These are phyloP conservation scores for Cryptocephalus primarius DNA, from an alignment of 2,888 invertebrate genomes.

Conservation along the genomic window DNA sequence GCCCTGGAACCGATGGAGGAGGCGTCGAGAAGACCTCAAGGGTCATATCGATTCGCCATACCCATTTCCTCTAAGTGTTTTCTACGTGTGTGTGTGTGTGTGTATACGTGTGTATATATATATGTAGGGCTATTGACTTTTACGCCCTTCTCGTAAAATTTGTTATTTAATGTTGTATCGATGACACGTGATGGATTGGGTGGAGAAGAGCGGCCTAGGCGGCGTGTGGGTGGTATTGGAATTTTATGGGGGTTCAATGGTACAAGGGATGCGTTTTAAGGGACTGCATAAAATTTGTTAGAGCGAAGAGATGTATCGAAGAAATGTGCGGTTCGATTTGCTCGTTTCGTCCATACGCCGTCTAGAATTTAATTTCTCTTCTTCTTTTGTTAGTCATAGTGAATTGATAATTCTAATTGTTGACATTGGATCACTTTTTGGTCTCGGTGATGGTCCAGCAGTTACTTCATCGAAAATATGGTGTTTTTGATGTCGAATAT, in stretches of 20 bases:
- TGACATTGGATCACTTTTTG: no score
- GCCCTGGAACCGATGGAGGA: slow-evolving; percentile 5
- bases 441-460: no score
- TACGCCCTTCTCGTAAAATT: slow-evolving; percentile 10
- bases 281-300: no score
- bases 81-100: slow-evolving; percentile 1
- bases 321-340: no score
- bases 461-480: no score
- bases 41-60: slow-evolving; percentile 1
- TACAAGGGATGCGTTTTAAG: slow-evolving; percentile 9
- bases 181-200: background rate
- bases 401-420: no score
- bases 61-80: slow-evolving; percentile 5
- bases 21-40: slow-evolving; percentile 1
- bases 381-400: no score
- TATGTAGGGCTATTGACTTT: slow-evolving; percentile 9
- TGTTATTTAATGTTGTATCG: slow-evolving; percentile 5
- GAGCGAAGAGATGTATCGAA: no score
- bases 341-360: no score
- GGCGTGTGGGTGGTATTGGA: background rate
- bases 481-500: no score
- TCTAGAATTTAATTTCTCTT: no score
- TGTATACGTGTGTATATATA: no score
- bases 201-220: background rate
- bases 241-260: background rate